Percentiles rank a stretch among this genome's conserved stretches.
phyloP scores from a whole-genome alignment of 2,113 vertebrate species.

The Elgaria multicarinata region DNA sequence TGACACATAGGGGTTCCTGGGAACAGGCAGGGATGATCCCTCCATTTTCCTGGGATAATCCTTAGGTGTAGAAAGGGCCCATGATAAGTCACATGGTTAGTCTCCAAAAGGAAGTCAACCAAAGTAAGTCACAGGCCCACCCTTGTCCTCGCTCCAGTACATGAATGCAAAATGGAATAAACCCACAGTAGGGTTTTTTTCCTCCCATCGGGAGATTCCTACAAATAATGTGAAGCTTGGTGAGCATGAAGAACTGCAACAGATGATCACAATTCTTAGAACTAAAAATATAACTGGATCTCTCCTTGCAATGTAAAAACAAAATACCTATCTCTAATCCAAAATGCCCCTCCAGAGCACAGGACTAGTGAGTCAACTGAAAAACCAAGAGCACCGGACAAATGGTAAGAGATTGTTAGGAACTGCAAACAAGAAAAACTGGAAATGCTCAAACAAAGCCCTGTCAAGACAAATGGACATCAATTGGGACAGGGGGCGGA shows the following conservation, averaged over 20 bases:
- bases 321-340: slow-evolving; percentile 1
- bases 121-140: too few relatives aligned
- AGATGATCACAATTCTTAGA: not conserved
- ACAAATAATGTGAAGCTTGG: not conserved
- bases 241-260: not conserved
- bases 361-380: not conserved
- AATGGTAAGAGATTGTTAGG: not conserved
- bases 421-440: not conserved
- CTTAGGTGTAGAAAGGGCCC: too few relatives aligned
- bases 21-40: too few relatives aligned
- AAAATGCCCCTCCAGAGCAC: not conserved
- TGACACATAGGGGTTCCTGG: too few relatives aligned
- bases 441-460: not conserved
- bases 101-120: not conserved
- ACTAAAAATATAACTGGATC: not conserved
- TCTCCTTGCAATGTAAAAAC: not conserved
- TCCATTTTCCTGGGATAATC: too few relatives aligned
- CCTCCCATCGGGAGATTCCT: not conserved
- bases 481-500: not conserved
- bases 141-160: not conserved
- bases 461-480: slow-evolving; percentile 10
- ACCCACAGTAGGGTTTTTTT: not conserved
- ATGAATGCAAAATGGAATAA: not conserved
- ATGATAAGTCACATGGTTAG: too few relatives aligned
- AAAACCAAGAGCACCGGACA: not conserved